Base-by-base conservation (phyloP, 2,113 vertebrate genomes). In the Cololabis saira region DNA sequence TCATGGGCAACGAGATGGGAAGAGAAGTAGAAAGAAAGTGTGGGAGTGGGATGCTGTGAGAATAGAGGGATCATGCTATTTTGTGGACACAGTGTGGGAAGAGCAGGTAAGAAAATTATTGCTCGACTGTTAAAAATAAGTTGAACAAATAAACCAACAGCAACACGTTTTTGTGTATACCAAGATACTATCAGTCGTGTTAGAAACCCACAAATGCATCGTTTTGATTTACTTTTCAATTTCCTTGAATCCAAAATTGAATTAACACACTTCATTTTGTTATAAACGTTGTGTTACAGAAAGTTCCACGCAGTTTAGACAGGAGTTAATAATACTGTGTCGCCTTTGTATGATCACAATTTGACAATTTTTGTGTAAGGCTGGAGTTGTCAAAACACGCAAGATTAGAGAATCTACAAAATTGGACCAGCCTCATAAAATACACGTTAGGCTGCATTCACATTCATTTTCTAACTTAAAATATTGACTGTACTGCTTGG, bases 41-140 rank as follows among this genome's bases (percentile, higher is more conserved):
- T 68, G 55, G 65, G 61, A 67, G 78, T 77, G 63, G 77, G 71
- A 80, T 74, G 72, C 22, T 61, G 13, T 63, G 60, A 78, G 76
- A 77, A 80, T 64, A 62, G 52, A 83, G 64, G 74, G 72, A 89
- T 83, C 48, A 81, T 57, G 63, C 18, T 80, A 33, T 63, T 55
- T 37, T 63, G 27, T 67, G 81, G 76, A 76, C 60, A 24, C 19
- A 16, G 65, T 68, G 85, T 87, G 77, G 81, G 83, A 83, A 77
- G 74, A 87, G 61, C 81, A 87, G 83, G 83, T 89, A 68, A 68
- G 30, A 58, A 64, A 75, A 70, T 62, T 9, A 66, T 74, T 68
- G 66, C 55, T 83, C 61, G n/a, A 21, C 54, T 49, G 42, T 52
- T 75, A 83, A 70, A 84, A 80, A 74, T 75, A 73, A 21, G 61